Base-by-base conservation (phyloP, 2,888 invertebrate species). In the Tetramorium bicarinatum region DNA sequence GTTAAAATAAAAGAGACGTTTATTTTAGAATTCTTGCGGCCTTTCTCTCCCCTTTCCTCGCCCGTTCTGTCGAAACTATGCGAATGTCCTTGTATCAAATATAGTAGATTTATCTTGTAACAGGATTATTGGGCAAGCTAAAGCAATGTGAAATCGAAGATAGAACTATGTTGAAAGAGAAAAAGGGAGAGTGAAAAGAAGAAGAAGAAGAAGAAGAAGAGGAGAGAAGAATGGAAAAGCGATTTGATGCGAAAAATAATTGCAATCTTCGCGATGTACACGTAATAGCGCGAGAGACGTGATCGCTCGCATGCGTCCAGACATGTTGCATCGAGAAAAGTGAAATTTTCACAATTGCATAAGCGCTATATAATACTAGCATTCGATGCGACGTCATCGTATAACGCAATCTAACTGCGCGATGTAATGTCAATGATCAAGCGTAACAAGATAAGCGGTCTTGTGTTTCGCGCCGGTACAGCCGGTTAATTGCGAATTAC, bases 261-360 rank as follows among this genome's bases (percentile, higher is more conserved):
- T 44, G n/a, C 76, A 54, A 62, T 77, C 29, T 52, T 13, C 2
- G 18, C 13, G 7, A 62, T 13, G 56, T 38, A 29, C 25, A 59
- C 1, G 15, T 21, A 59, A 69, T 44, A 54, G 29, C 44, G n/a
- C 41, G 47, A 71, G 25, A 56, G 54, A 18, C 47, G 29, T 47
- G 29, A 74, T 21, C 83, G 34, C 62, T 62, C 67, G 47, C 38
- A 54, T 62, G 29, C 56, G 52, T n/a, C 21, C 29, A 15, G 54
- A 52, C 74, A 62, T 71, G 88, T 91, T 89, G 76, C 89, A 90
- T 86, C 80, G 90, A 83, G 89, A 88, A 92, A 92, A 92, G 92
- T 92, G 92, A 92, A 92, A 92, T 91, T 92, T 91, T 87, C 90
- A 52, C 91, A 83, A 87, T 90, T 91, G 87, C 91, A 66, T 91